A percentile compares a stretch with the other conserved stretches of the same genome.
phyloP scores from a whole-genome alignment of 2,888 invertebrate genomes.

The Sesia apiformis region DNA sequence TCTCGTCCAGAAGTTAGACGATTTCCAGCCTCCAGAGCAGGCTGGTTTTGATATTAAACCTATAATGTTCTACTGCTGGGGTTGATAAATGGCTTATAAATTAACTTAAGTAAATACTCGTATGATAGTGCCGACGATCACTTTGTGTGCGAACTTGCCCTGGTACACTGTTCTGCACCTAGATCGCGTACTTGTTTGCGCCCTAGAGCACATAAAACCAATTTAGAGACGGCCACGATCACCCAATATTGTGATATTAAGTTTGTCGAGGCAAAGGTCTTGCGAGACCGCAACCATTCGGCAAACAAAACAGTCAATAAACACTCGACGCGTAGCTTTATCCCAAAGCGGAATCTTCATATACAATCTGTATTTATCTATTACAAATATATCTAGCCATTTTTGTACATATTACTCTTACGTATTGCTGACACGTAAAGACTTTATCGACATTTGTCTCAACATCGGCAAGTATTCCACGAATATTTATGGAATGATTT shows the following conservation, averaged over 20 bases:
- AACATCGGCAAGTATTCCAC: too few relatives aligned
- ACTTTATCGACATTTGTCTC: too few relatives aligned
- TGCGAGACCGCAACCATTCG: conserved; percentile 16
- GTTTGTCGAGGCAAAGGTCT: conserved; percentile 21
- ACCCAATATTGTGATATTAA: conserved; percentile 18
- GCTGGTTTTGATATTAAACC: conserved; percentile 4
- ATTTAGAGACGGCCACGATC: background rate
- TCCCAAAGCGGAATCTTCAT: background rate
- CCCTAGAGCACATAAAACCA: background rate
- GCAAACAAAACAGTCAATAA: conserved; percentile 20
- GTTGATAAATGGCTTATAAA: too few relatives aligned
- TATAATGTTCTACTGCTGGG: too few relatives aligned
- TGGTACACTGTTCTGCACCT: too few relatives aligned
- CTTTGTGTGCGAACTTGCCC: too few relatives aligned
- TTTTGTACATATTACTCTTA: too few relatives aligned
- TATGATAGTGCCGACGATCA: too few relatives aligned
- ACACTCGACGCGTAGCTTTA: conserved; percentile 5
- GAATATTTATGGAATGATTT: too few relatives aligned
- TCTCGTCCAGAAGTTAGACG: conserved; percentile 6
- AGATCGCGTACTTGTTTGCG: too few relatives aligned
- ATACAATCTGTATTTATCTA: background rate
- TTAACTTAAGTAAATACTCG: too few relatives aligned
- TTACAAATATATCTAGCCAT: background rate
- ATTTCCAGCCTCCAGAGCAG: conserved; percentile 9
- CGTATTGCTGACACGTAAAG: too few relatives aligned